Conservation (phyloP, 2,888 invertebrate species). For the Parthenolecanium corni region DNA sequence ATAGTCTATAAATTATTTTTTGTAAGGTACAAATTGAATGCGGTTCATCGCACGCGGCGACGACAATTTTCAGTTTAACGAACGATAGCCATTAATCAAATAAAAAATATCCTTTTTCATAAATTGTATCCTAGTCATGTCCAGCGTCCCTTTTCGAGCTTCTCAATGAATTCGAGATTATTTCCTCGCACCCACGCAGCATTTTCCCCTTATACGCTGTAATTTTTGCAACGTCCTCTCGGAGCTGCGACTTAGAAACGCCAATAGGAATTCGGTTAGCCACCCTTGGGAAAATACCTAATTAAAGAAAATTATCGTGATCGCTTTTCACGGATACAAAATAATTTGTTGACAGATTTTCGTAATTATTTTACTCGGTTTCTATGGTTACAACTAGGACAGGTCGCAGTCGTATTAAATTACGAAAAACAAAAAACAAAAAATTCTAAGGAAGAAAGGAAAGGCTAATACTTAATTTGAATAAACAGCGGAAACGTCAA, state of each 20-base stretch:
- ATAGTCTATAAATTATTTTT: too few relatives aligned
- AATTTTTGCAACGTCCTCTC: background rate
- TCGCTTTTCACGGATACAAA: background rate
- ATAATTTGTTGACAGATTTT: slow-evolving; percentile 4
- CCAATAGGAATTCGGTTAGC: background rate
- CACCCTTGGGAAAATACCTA: too few relatives aligned
- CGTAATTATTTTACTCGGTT: slow-evolving; percentile 2
- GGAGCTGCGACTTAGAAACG: background rate
- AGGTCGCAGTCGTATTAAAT: too few relatives aligned
- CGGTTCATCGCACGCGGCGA: background rate
- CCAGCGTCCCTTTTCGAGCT: too few relatives aligned
- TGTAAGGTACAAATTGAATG: background rate
- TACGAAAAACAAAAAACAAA: too few relatives aligned
- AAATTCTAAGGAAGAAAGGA: too few relatives aligned
- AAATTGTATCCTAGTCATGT: too few relatives aligned
- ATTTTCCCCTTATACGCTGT: background rate
- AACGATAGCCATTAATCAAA: background rate
- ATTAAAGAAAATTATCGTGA: too few relatives aligned
- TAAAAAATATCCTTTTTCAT: background rate
- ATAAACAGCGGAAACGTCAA: too few relatives aligned
- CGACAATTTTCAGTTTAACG: background rate
- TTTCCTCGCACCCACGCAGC: background rate
- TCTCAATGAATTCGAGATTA: background rate
- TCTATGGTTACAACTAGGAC: too few relatives aligned
- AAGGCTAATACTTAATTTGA: too few relatives aligned